Evolutionary conservation across 2,888 invertebrate species (phyloP).

Genomic region (Luperina testacea): DNA sequence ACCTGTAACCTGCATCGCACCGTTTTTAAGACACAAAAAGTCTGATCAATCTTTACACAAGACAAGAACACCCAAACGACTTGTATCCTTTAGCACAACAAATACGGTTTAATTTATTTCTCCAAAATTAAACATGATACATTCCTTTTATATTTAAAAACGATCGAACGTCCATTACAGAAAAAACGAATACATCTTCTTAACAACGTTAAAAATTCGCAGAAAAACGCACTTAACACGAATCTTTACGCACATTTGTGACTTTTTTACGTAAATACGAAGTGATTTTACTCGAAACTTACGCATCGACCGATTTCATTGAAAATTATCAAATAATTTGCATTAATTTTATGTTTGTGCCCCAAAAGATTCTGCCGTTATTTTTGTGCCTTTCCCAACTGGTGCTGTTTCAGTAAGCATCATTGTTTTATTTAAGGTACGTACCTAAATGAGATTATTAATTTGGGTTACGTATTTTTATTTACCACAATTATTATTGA

Average conservation of each 20-base stretch:
- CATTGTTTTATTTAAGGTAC: constrained; percentile 5
- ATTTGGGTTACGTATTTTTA: background rate
- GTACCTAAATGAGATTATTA: background rate
- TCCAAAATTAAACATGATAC: constrained; percentile 8
- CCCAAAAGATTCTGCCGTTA: constrained; percentile 37
- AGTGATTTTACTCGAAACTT: constrained; percentile 31
- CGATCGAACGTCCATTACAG: constrained; percentile 22
- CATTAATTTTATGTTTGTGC: constrained; percentile 57
- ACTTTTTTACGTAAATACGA: constrained; percentile 35
- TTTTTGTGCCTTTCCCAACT: constrained; percentile 14
- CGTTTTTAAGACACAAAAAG: constrained; percentile 2
- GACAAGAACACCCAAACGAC: constrained; percentile 1
- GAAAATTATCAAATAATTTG: constrained; percentile 65
- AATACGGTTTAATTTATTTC: constrained; percentile 23
- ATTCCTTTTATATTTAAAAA: constrained; percentile 13
- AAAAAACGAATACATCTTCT: constrained; percentile 32
- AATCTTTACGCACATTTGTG: constrained; percentile 27
- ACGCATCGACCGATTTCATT: constrained; percentile 43
- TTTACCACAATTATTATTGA: background rate
- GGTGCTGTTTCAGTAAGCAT: background rate
- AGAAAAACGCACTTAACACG: constrained; percentile 22
- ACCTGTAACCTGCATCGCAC: constrained; percentile 3
- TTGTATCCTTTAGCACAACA: background rate
- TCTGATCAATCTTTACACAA: constrained; percentile 7
- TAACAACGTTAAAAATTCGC: constrained; percentile 22